phyloP scores from a whole-genome alignment of 2,797 vertebrate genomes.

The Tinamus major region DNA sequence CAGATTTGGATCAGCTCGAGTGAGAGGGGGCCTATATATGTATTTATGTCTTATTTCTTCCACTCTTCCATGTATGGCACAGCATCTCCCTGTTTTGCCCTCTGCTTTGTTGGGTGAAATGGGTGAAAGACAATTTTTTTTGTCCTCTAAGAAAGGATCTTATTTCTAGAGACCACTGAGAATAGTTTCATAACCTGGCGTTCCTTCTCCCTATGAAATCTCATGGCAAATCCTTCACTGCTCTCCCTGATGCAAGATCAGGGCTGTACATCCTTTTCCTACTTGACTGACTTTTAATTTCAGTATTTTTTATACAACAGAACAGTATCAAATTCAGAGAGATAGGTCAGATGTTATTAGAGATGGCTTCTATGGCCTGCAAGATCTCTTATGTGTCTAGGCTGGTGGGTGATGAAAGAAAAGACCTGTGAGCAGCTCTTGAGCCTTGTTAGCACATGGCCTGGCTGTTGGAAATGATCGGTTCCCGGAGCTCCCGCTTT shows the following conservation, averaged over 20 bases:
- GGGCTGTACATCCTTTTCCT: fast-evolving
- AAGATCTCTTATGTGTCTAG: neutral
- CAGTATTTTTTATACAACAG: neutral
- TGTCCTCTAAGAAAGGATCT: neutral
- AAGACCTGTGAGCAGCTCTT: neutral
- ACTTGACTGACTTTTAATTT: neutral
- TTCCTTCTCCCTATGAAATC: neutral
- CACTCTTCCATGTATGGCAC: neutral
- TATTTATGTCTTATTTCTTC: neutral
- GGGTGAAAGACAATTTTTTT: neutral
- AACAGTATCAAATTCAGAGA: neutral
- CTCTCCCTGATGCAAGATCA: neutral
- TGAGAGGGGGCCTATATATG: neutral
- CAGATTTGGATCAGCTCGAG: neutral
- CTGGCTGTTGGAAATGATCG: neutral
- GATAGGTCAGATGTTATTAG: neutral
- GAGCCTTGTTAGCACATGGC: neutral
- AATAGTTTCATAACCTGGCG: neutral
- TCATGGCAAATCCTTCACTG: neutral
- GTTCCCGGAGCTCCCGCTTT: neutral
- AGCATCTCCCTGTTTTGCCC: neutral
- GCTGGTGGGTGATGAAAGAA: fast-evolving
- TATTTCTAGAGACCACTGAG: neutral
- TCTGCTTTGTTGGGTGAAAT: neutral
- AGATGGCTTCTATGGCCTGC: neutral